Conservation (phyloP, 2,888 invertebrate genomes). For the Orthosia gracilis region DNA sequence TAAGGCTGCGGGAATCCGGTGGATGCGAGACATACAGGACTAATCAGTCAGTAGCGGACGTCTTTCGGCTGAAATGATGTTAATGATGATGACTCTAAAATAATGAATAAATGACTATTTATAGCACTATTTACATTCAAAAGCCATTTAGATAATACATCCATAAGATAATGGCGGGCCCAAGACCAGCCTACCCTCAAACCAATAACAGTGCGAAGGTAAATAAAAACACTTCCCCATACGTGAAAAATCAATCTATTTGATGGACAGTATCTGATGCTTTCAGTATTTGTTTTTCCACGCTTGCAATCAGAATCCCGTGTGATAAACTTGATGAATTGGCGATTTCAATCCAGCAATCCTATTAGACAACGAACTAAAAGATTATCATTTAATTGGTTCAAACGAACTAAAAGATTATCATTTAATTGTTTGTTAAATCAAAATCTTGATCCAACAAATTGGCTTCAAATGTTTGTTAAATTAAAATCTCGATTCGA, state of each 20-base stretch:
- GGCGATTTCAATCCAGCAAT: slow-evolving; percentile 15
- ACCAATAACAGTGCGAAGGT: neutral
- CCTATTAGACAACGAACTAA: slow-evolving; percentile 19
- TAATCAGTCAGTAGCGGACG: too few species aligned
- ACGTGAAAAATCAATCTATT: slow-evolving; percentile 34
- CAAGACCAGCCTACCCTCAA: neutral
- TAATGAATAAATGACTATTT: too few species aligned
- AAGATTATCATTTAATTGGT: slow-evolving; percentile 42
- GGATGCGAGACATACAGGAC: too few species aligned
- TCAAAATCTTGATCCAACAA: slow-evolving; percentile 43
- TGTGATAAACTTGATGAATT: slow-evolving; percentile 44
- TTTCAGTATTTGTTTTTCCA: slow-evolving; percentile 39
- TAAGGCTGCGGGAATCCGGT: too few species aligned
- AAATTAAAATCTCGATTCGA: slow-evolving; percentile 45
- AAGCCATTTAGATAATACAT: too few species aligned
- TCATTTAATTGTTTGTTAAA: slow-evolving; percentile 47
- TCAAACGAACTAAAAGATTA: slow-evolving; percentile 37
- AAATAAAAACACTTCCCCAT: slow-evolving; percentile 24
- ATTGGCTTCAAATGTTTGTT: slow-evolving; percentile 42
- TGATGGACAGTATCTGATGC: slow-evolving; percentile 36
- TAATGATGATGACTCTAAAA: too few species aligned
- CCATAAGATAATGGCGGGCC: neutral
- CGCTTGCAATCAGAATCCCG: slow-evolving; percentile 25
- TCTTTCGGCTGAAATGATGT: too few species aligned
- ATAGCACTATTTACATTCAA: too few species aligned